Conservation (phyloP, 2,113 vertebrate genomes). For the Meriones unguiculatus region DNA sequence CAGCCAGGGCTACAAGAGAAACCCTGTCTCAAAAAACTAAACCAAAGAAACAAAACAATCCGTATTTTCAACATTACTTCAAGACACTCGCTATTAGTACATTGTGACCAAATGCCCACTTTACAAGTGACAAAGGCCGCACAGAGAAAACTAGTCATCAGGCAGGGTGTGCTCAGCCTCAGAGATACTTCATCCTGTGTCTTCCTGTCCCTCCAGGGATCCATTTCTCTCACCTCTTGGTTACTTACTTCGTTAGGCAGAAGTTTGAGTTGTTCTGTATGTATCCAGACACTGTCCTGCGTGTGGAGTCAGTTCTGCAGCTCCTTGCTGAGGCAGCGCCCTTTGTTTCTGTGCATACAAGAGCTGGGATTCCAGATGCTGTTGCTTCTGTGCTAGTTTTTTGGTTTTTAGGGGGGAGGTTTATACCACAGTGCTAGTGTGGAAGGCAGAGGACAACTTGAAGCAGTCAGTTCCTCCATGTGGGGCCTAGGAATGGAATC, state of each 20-base stretch:
- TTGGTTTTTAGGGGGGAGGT: background rate
- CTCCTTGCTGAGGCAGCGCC: background rate
- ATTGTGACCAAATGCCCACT: background rate
- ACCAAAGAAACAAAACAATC: background rate
- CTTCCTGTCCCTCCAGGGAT: background rate
- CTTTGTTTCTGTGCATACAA: background rate
- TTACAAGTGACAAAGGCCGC: background rate
- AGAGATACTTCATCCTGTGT: background rate
- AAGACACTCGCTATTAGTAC: background rate
- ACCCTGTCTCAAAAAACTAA: background rate
- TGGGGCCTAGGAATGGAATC: background rate
- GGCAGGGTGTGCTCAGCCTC: background rate
- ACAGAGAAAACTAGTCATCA: background rate
- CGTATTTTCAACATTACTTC: conserved; percentile 22
- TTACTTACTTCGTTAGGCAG: conserved; percentile 12
- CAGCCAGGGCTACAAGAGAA: background rate
- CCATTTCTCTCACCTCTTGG: conserved; percentile 26
- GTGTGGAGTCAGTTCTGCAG: background rate
- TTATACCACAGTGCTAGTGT: background rate
- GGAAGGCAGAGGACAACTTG: background rate
- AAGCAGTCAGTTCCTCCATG: background rate
- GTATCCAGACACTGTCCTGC: no score
- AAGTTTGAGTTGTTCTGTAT: background rate
- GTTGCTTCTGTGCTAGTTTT: background rate
- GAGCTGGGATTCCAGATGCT: background rate